phyloP scores from a whole-genome alignment of 1,140 invertebrate species.

The Hylaeus anthracinus region DNA sequence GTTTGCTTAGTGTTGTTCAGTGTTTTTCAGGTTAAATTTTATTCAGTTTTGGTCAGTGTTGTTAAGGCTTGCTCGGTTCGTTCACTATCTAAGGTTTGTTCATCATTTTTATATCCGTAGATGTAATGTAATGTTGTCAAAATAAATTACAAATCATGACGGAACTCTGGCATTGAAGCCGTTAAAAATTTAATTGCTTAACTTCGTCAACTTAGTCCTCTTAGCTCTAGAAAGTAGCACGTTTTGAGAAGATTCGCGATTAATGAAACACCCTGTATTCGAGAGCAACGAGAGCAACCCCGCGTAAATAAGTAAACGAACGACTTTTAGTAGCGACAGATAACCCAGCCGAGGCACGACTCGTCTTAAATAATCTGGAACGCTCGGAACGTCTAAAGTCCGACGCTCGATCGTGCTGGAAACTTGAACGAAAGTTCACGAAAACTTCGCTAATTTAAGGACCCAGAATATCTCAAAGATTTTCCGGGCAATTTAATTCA shows the following conservation, averaged over 20 bases:
- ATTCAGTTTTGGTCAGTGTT: too few species aligned
- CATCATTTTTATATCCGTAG: too few species aligned
- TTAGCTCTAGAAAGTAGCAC: too few species aligned
- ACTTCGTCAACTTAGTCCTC: too few species aligned
- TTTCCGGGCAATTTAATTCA: conserved; percentile 36
- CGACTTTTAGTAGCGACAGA: conserved; percentile 29
- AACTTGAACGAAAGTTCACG: background rate
- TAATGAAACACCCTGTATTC: background rate
- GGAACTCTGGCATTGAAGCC: too few species aligned
- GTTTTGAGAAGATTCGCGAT: background rate
- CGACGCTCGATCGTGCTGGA: background rate
- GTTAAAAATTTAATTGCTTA: too few species aligned
- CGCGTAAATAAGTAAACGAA: conserved; percentile 36
- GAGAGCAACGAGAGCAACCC: background rate
- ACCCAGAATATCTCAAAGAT: conserved; percentile 33
- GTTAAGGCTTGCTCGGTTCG: too few species aligned
- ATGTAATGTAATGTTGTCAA: too few species aligned
- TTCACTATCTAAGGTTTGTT: too few species aligned
- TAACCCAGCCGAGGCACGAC: conserved; percentile 3
- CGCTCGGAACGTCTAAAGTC: background rate
- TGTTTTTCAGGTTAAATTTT: too few species aligned
- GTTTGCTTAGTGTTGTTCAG: too few species aligned
- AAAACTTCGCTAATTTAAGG: conserved; percentile 22
- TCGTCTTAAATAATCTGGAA: conserved; percentile 35
- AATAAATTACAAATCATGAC: too few species aligned